phyloP scores from a whole-genome alignment of 2,797 vertebrate species.

The Aulostomus chinensis region DNA sequence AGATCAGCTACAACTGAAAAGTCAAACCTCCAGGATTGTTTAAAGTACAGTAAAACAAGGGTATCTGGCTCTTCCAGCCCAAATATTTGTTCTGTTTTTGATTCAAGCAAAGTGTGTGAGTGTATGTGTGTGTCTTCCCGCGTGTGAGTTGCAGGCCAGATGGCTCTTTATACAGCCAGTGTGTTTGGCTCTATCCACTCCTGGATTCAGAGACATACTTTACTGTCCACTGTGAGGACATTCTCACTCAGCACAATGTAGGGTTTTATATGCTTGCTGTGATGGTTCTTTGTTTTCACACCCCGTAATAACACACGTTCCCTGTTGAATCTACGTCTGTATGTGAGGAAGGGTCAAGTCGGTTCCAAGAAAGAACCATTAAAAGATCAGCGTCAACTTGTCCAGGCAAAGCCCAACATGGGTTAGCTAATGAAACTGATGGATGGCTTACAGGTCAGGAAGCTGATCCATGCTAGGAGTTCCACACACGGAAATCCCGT shows the following conservation, averaged over 20 bases:
- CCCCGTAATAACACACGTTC: no score
- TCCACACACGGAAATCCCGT: background rate
- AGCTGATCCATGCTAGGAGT: conserved; percentile 16
- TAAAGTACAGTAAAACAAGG: no score
- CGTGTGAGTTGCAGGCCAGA: conserved; percentile 27
- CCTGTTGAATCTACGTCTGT: conserved; percentile 14
- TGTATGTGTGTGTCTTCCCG: conserved; percentile 15
- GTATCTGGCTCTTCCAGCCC: background rate
- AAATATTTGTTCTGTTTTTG: conserved; percentile 14
- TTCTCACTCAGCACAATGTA: background rate
- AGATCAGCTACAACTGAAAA: no score
- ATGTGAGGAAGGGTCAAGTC: background rate
- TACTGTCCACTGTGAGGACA: conserved; percentile 13
- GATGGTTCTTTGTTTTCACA: conserved; percentile 15
- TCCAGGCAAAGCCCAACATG: conserved; percentile 9
- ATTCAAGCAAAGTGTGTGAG: conserved; percentile 9
- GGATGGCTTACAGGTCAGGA: conserved; percentile 15
- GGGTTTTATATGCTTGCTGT: conserved; percentile 23
- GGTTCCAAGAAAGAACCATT: conserved; percentile 1
- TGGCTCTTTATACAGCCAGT: conserved; percentile 23
- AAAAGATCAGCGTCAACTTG: conserved; percentile 23
- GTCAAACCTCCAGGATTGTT: no score
- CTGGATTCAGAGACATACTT: conserved; percentile 29
- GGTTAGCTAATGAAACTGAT: conserved; percentile 45
- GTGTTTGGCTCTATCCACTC: conserved; percentile 40